phyloP scores from a whole-genome alignment of 2,797 vertebrate species.

The Eulemur albifrons region DNA sequence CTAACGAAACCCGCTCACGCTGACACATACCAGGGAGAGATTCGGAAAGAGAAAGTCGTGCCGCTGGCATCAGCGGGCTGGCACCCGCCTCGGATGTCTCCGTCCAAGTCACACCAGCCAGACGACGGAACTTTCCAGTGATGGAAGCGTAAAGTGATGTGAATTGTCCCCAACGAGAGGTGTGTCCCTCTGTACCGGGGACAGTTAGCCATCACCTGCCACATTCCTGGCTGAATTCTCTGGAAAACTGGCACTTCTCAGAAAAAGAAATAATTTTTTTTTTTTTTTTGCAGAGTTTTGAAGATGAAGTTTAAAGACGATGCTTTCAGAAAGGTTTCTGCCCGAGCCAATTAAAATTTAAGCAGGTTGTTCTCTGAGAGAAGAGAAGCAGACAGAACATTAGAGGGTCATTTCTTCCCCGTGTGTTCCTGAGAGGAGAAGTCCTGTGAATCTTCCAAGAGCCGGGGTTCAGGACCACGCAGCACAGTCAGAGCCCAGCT shows the following conservation, averaged over 20 bases:
- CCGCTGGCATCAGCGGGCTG: neutral
- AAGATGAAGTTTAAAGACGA: conserved; percentile 21
- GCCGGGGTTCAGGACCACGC: neutral
- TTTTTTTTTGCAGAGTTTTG: conserved; percentile 28
- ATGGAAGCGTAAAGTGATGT: conserved; percentile 21
- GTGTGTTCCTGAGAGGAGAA: neutral
- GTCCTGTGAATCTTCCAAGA: neutral
- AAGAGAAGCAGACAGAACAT: neutral
- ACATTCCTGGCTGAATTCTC: conserved; percentile 37
- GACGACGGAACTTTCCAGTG: neutral
- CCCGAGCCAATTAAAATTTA: conserved; percentile 48
- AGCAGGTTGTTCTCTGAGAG: neutral
- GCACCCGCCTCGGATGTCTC: neutral
- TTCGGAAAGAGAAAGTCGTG: neutral
- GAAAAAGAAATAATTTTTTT: neutral
- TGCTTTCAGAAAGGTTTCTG: neutral
- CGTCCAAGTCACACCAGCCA: neutral
- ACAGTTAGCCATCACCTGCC: neutral
- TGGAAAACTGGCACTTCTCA: conserved; percentile 4
- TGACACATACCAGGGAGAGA: neutral
- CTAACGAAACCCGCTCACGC: conserved; percentile 3
- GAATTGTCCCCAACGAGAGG: neutral
- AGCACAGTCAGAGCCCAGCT: neutral
- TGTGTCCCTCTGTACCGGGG: neutral
- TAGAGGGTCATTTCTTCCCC: neutral